Evolutionary conservation across 2,113 vertebrate species (phyloP), one percentile per base, ranked within the genome.

Genomic region (Nerophis ophidion): DNA sequence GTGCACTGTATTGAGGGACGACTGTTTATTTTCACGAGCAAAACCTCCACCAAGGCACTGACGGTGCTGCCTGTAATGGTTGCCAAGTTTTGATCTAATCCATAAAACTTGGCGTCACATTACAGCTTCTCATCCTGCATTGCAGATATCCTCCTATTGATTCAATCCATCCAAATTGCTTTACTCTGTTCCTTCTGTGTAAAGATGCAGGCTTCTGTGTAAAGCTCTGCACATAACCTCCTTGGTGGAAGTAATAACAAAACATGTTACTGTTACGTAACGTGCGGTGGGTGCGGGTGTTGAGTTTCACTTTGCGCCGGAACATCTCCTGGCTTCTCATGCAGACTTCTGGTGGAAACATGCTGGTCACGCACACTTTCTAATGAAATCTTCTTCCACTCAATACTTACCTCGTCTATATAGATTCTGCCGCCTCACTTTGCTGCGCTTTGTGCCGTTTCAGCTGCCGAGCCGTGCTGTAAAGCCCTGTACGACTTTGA

Each of bases 401-500:
- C 60, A 13, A 51, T 60, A 62, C 51, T 61, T 60, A 66, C 40
- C 26, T 40, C 12, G 15, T 48, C 52, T 9, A 42, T 14, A 56
- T 3, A 40, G 38, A 55, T 26, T 65, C 48, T 44, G 50, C 38
- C 17, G 19, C 33, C 19, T 63, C 19, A 13, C 48, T 2, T 58
- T 36, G 65, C 34, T 71, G 51, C 46, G 12, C 47, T 7, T 34
- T 63, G 12, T 63, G n/a, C 2, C 8, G 3, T 42, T 19, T 56
- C 38, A 42, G 33, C 90, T 85, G 95, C 92, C 55, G 93, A 98
- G 86, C 92, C 96, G 0, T 92, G 92, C 86, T 97, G 94, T 74
- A 96, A 93, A 86, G 95, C 95, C 0, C 84, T 98, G 5, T 99
- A 95, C 4, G 95, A 98, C 90, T 99, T 99, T 1, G 94, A 97